These are phyloP conservation scores for Lacanobia oleracea DNA, from an alignment of 2,888 invertebrate genomes.

Conservation along the genomic window DNA sequence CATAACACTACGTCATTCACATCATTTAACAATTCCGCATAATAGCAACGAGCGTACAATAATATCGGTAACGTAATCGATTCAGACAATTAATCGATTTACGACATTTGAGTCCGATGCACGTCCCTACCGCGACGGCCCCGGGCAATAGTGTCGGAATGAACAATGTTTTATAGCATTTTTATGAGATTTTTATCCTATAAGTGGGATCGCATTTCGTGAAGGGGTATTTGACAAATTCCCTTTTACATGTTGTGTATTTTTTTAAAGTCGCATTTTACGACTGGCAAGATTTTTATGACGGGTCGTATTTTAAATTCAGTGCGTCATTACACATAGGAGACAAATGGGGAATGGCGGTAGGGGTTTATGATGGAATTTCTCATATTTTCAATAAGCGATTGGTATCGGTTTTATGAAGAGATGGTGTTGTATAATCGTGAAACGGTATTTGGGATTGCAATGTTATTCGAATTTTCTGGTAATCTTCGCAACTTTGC, in stretches of 20 bases:
- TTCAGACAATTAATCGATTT: conserved; percentile 57
- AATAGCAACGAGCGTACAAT: conserved; percentile 32
- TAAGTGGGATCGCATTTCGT: conserved; percentile 61
- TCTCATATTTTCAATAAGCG: conserved; percentile 34
- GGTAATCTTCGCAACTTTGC: no score
- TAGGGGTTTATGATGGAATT: conserved; percentile 8
- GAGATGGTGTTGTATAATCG: no score
- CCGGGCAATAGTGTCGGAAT: conserved; percentile 62
- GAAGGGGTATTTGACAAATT: conserved; percentile 51
- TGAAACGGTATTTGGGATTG: no score
- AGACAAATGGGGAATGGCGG: not conserved
- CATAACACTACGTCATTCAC: conserved; percentile 14
- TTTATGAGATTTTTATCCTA: conserved; percentile 66
- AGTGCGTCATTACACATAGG: conserved; percentile 17
- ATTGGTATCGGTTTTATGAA: not conserved
- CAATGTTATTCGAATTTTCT: no score
- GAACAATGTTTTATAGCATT: conserved; percentile 67
- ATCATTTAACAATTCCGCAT: conserved; percentile 26
- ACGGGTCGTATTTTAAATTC: conserved; percentile 48
- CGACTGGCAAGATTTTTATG: conserved; percentile 47
- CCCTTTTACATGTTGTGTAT: conserved; percentile 41
- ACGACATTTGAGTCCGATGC: conserved; percentile 44
- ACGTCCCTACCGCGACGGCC: conserved; percentile 59
- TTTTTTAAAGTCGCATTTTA: conserved; percentile 49
- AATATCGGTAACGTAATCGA: conserved; percentile 45